Percentiles rank a stretch among this genome's conserved stretches.
Conservation (phyloP, 2,797 vertebrate genomes). For the Tapirus indicus region DNA sequence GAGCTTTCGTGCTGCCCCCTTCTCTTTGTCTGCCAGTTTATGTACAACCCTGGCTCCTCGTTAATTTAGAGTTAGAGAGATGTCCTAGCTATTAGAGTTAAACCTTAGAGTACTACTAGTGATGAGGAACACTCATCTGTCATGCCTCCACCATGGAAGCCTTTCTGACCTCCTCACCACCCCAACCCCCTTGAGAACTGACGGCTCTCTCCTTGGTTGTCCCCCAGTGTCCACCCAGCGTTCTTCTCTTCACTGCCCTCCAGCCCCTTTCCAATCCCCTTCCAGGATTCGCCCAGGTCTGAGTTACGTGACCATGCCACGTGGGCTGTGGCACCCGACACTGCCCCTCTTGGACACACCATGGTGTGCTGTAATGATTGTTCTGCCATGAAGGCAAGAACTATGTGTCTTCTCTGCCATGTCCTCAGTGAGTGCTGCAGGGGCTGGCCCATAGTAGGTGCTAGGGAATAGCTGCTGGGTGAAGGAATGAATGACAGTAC, state of each 20-base stretch:
- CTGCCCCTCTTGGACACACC: no score
- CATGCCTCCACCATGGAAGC: not conserved
- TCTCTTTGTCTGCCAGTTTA: not conserved
- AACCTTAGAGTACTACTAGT: not conserved
- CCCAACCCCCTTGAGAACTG: not conserved
- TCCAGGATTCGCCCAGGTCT: not conserved
- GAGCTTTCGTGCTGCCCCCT: not conserved
- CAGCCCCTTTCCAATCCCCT: not conserved
- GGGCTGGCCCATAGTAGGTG: not conserved
- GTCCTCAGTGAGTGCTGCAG: not conserved
- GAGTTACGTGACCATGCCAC: not conserved
- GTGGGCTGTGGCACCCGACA: no score
- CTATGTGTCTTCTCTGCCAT: fast-evolving
- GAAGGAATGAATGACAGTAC: not conserved
- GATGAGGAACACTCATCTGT: not conserved
- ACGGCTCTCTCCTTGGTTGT: not conserved
- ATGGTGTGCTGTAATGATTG: not conserved
- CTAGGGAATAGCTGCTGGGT: not conserved
- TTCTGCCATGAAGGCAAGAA: not conserved
- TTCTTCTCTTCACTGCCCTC: not conserved
- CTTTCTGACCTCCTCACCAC: not conserved
- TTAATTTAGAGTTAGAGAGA: not conserved
- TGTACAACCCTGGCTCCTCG: not conserved
- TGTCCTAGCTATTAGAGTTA: not conserved
- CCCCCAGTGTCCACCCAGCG: not conserved